phyloP scores from a whole-genome alignment of 1,140 invertebrate species.

The Nebria ingens region DNA sequence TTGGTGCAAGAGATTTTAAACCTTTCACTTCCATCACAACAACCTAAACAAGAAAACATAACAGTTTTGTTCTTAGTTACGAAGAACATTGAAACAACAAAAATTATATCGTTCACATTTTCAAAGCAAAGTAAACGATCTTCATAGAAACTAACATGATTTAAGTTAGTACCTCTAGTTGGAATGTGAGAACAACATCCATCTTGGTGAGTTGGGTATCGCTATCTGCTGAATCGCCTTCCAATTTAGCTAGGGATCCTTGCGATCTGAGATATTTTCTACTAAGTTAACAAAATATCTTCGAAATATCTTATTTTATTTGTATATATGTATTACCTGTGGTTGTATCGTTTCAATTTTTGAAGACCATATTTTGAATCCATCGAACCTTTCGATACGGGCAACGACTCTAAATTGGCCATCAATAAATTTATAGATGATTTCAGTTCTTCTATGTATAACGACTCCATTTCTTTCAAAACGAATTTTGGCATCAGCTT shows the following conservation, averaged over 20 bases:
- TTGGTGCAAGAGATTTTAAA: conserved; percentile 89
- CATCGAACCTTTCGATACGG: conserved; percentile 93
- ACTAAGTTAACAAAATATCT: background rate
- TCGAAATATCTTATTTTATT: background rate
- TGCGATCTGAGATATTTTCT: conserved; percentile 58
- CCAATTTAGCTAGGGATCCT: conserved; percentile 85
- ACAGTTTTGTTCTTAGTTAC: background rate
- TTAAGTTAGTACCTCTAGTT: conserved; percentile 94
- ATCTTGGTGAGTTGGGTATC: conserved; percentile 88
- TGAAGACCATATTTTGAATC: conserved; percentile 96
- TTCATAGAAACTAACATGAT: no score
- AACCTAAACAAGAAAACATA: conserved; percentile 52
- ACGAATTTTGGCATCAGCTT: conserved; percentile 99
- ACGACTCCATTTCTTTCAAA: conserved; percentile 98
- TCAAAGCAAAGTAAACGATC: no score
- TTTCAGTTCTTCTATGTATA: conserved; percentile 97
- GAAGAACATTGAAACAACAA: background rate
- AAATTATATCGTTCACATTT: no score
- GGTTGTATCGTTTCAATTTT: conserved; percentile 88
- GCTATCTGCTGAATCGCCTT: conserved; percentile 82
- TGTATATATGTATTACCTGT: conserved; percentile 53
- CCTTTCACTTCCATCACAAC: conserved; percentile 99
- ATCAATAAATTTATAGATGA: conserved; percentile 96
- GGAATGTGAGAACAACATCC: conserved; percentile 94
- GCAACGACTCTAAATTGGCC: conserved; percentile 97